A percentile compares a stretch with the other conserved stretches of the same genome.
Evolutionary conservation across 2,113 vertebrate genomes (phyloP).

Genomic region (Micronisus gabar): DNA sequence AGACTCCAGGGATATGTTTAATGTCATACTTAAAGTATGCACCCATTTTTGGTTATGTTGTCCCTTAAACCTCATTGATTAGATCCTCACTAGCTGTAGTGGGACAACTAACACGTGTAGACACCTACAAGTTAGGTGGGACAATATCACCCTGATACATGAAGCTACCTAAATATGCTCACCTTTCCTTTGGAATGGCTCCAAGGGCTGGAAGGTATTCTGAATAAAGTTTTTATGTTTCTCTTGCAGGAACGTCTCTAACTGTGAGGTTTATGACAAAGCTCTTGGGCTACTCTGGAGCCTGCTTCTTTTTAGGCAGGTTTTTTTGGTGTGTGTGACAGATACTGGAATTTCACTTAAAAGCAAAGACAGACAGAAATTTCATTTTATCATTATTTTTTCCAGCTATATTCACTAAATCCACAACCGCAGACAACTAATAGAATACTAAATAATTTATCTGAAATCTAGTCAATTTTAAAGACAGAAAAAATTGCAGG

Average conservation of each 20-base stretch:
- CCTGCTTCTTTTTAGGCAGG: background rate
- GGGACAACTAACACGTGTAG: background rate
- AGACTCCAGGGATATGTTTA: background rate
- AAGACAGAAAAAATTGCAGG: background rate
- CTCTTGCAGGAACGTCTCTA: background rate
- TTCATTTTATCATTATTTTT: background rate
- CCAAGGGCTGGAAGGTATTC: background rate
- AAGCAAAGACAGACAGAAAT: background rate
- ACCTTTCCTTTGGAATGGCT: background rate
- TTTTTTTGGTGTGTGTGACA: background rate
- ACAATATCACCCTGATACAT: background rate
- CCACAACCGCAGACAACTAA: background rate
- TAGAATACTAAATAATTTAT: background rate
- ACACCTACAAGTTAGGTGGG: background rate
- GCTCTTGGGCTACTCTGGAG: background rate
- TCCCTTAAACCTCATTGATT: background rate
- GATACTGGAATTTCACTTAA: background rate
- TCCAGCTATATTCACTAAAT: background rate
- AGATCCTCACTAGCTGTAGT: background rate
- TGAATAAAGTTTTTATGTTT: background rate
- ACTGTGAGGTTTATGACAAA: background rate
- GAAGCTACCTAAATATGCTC: background rate
- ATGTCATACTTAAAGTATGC: background rate
- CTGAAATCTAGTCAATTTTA: background rate
- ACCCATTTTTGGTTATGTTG: fast-evolving